Evolutionary conservation across 2,113 vertebrate genomes (phyloP), one percentile per base, ranked within the genome.

Genomic region (Hiodon tergisus): DNA sequence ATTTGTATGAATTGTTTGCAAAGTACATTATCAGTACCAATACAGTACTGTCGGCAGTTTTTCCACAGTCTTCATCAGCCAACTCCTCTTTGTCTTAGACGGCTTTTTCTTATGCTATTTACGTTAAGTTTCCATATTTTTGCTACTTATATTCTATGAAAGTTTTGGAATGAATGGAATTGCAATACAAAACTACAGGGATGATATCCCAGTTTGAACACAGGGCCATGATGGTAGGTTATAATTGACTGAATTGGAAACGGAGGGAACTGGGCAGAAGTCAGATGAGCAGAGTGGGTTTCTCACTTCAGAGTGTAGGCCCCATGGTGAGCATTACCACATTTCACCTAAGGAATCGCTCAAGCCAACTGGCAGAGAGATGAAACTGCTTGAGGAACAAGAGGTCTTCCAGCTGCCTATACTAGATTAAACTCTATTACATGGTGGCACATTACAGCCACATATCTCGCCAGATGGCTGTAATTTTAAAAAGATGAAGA

Each of bases 341-440:
- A 16, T 55, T 74, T 74, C 51, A 67, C 62, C 63, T 62, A 13
- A 46, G 61, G 61, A 67, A 17, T 62, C 16, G 31, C 72, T 73
- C 7, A 50, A 73, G 72, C 72, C 72, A 48, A n/a, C 73, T 74
- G 73, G 73, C 73, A 17, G 10, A 17, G 48, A 66, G 61, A 55
- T 13, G 14, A 67, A 67, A 14, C 63, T n/a, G 16, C n/a, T 16
- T 50, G 17, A 46, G 73, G 73, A 67, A 74, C 31, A 10, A 52
- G 62, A 17, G 9, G 73, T 31, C 5, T 31, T 52, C 73, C 73
- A 74, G 62, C 73, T 74, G 73, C 63, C 57, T 62, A 57, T 53
- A 54, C 72, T 53, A 11, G 7, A 53, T 67, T 55, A 54, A 74
- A 74, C 73, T 74, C 13, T 74, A 67, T 67, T 67, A 74, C 73